Conservation (phyloP, 2,888 invertebrate genomes). For the Cordylochernes scorpioides region DNA sequence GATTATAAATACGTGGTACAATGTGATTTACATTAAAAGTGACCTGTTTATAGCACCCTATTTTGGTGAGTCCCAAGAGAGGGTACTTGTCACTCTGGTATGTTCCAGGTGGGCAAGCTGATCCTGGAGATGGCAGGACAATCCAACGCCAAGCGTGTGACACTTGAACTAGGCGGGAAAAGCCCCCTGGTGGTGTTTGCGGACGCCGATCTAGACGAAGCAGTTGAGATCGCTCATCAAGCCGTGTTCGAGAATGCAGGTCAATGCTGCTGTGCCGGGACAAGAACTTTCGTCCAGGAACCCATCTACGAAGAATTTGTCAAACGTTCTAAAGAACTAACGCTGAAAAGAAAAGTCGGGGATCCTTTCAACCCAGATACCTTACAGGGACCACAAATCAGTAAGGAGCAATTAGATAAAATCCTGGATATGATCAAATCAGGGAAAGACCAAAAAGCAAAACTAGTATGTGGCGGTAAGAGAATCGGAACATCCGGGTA, state of each 20-base stretch:
- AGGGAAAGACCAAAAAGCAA: constrained; percentile 63
- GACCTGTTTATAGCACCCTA: no score
- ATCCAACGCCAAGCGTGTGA: constrained; percentile 50
- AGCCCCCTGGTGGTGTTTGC: constrained; percentile 54
- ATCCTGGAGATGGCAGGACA: constrained; percentile 38
- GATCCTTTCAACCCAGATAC: constrained; percentile 41
- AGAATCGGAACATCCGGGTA: constrained; percentile 42
- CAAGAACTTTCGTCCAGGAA: constrained; percentile 62
- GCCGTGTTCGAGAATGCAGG: constrained; percentile 28
- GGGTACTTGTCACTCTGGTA: background rate
- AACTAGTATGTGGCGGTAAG: constrained; percentile 44
- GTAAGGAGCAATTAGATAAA: constrained; percentile 44
- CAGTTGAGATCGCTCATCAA: constrained; percentile 20
- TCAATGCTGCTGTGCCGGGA: constrained; percentile 57
- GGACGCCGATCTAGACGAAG: constrained; percentile 34
- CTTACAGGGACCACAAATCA: constrained; percentile 55
- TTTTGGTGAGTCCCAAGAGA: no score
- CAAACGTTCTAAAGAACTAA: constrained; percentile 38
- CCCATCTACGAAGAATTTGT: constrained; percentile 65
- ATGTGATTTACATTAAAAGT: no score
- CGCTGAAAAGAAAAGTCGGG: constrained; percentile 43
- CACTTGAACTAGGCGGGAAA: constrained; percentile 66
- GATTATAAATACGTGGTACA: no score
- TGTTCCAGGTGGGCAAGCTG: constrained; percentile 24
- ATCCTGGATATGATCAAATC: constrained; percentile 48